Percentiles rank a stretch among this genome's conserved stretches.
Conservation (phyloP, 2,113 vertebrate species). For the Morphnarchus princeps region DNA sequence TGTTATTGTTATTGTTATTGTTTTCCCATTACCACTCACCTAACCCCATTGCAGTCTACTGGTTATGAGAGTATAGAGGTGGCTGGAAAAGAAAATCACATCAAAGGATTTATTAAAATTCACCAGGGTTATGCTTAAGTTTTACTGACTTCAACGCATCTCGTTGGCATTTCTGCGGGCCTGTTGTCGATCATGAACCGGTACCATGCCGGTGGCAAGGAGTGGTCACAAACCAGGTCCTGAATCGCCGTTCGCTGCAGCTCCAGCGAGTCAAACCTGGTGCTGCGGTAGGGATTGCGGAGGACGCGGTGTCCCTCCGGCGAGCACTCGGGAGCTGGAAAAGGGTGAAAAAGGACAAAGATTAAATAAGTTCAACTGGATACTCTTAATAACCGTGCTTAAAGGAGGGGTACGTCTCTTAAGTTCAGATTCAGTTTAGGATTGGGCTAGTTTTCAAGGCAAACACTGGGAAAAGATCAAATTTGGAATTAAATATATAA, state of each 20-base stretch:
- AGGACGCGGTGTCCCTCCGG: slow-evolving; percentile 78
- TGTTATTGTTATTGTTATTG: neutral
- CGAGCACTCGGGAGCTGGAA: slow-evolving; percentile 79
- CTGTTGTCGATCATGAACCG: slow-evolving; percentile 81
- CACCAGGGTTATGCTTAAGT: neutral
- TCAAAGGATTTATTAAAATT: neutral
- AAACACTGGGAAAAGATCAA: neutral
- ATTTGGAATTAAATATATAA: neutral
- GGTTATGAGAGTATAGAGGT: neutral
- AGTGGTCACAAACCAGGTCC: slow-evolving; percentile 86
- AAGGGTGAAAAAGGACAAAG: neutral
- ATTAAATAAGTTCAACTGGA: neutral
- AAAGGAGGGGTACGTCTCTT: neutral
- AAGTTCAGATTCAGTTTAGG: accelerated
- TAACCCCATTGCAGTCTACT: neutral
- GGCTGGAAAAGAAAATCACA: neutral
- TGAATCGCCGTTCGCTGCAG: slow-evolving; percentile 72
- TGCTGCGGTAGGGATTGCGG: slow-evolving; percentile 77
- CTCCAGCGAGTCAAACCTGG: slow-evolving; percentile 77
- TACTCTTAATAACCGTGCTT: accelerated
- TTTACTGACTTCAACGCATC: slow-evolving; percentile 82
- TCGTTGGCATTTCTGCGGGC: slow-evolving; percentile 86
- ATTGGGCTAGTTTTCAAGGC: neutral
- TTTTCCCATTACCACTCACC: neutral
- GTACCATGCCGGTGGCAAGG: slow-evolving; percentile 82